Conservation (phyloP, 2,797 vertebrate species). For the Chromis chromis region DNA sequence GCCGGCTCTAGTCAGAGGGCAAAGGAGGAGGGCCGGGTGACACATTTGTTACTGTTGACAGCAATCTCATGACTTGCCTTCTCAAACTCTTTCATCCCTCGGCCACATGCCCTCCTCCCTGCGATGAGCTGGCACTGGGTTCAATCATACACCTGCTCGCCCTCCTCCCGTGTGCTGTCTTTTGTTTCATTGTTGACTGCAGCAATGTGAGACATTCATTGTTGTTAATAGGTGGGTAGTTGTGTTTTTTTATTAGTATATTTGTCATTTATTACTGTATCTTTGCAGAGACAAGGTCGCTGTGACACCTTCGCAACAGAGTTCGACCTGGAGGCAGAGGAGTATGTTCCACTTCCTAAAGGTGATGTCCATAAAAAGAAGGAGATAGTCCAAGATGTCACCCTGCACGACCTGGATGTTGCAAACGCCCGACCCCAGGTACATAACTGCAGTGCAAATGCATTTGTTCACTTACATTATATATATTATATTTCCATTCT, state of each 20-base stretch:
- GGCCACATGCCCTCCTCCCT: constrained; percentile 35
- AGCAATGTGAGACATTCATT: constrained; percentile 10
- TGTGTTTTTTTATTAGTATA: background rate
- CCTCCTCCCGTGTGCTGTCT: constrained; percentile 5
- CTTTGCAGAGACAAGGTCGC: constrained; percentile 93
- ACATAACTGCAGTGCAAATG: constrained; percentile 1
- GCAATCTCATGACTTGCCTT: constrained; percentile 69
- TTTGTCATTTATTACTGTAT: constrained; percentile 1
- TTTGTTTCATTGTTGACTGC: constrained; percentile 30
- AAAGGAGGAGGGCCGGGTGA: constrained; percentile 54
- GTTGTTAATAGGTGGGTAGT: background rate
- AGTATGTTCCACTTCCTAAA: constrained; percentile 98
- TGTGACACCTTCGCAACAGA: constrained; percentile 99
- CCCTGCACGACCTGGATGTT: constrained; percentile 95
- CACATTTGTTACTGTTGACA: constrained; percentile 85
- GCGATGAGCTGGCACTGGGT: constrained; percentile 68
- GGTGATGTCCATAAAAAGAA: constrained; percentile 99
- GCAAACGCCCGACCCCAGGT: constrained; percentile 98
- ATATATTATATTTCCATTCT: background rate
- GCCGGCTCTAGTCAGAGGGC: constrained; percentile 45
- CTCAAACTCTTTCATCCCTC: constrained; percentile 71
- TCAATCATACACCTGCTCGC: constrained; percentile 77
- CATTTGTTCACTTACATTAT: background rate
- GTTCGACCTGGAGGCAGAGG: constrained; percentile 99
- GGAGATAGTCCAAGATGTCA: constrained; percentile 99